Evolutionary conservation across 2,888 invertebrate genomes (phyloP).

Genomic region (Andrena haemorrhoa): DNA sequence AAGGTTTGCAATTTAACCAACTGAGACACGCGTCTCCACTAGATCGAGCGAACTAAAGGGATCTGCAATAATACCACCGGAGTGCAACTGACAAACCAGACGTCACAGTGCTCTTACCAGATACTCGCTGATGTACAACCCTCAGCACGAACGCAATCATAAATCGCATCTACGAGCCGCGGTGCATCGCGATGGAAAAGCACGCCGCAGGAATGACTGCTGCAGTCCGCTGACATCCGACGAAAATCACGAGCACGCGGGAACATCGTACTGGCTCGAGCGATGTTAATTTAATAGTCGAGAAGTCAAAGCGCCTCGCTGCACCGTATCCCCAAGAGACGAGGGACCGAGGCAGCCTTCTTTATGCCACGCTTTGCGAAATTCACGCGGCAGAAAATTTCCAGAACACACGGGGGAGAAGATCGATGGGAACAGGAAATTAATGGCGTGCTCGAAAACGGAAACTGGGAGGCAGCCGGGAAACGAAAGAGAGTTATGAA

Average conservation of each 20-base stretch:
- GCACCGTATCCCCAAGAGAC: constrained; percentile 11
- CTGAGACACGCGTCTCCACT: too few relatives aligned
- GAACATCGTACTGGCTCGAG: not conserved
- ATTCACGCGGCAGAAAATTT: constrained; percentile 34
- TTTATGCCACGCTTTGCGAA: constrained; percentile 28
- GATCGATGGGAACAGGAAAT: constrained; percentile 21
- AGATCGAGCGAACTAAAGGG: too few relatives aligned
- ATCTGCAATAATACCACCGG: too few relatives aligned
- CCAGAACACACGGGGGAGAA: not conserved
- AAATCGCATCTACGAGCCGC: constrained; percentile 22
- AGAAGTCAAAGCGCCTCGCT: constrained; percentile 46
- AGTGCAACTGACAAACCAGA: too few relatives aligned
- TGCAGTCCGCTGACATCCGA: not conserved
- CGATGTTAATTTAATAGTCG: constrained; percentile 51
- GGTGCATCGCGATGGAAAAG: constrained; percentile 3
- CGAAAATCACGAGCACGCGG: constrained; percentile 1
- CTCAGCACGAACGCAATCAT: constrained; percentile 2
- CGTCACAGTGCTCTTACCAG: too few relatives aligned
- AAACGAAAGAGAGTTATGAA: constrained; percentile 11
- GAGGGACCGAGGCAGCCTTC: constrained; percentile 12
- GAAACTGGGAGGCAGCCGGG: constrained; percentile 3
- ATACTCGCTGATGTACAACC: too few relatives aligned
- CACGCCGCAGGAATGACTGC: constrained; percentile 9
- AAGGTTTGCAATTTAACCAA: too few relatives aligned
- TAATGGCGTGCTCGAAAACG: constrained; percentile 23